Percentiles rank a stretch among this genome's conserved stretches.
These are phyloP conservation scores for Sipunculus nudus DNA, from an alignment of 2,888 invertebrate species.

Conservation along the genomic window DNA sequence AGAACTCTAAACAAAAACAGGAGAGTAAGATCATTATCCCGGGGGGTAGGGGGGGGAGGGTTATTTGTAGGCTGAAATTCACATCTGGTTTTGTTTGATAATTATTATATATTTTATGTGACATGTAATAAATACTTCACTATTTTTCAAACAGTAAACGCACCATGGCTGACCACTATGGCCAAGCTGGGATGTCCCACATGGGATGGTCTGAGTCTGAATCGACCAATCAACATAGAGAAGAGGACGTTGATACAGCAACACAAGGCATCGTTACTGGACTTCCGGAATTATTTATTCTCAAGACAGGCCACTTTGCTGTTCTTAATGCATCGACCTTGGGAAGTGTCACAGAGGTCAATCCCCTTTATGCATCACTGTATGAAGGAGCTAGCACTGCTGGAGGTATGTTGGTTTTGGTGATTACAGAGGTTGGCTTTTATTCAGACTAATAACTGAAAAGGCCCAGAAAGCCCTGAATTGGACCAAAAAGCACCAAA, in stretches of 20 bases:
- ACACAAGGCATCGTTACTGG: slow-evolving; percentile 79
- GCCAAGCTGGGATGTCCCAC: slow-evolving; percentile 77
- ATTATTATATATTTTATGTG: too few relatives aligned
- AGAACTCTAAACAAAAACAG: too few relatives aligned
- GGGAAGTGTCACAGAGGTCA: slow-evolving; percentile 90
- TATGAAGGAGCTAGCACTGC: slow-evolving; percentile 81
- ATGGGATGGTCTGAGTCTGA: slow-evolving; percentile 82
- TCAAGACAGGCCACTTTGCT: slow-evolving; percentile 89
- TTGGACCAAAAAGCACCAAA: too few relatives aligned
- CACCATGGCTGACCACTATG: slow-evolving; percentile 85
- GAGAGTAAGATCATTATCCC: too few relatives aligned
- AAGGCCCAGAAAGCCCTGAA: too few relatives aligned
- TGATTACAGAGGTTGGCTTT: too few relatives aligned
- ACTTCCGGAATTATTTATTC: slow-evolving; percentile 92
- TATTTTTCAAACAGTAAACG: slow-evolving; percentile 82
- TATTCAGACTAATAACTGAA: neutral
- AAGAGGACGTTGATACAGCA: slow-evolving; percentile 60
- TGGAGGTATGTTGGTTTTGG: slow-evolving; percentile 76
- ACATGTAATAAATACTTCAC: neutral
- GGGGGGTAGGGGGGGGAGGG: too few relatives aligned
- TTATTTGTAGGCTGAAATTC: too few relatives aligned
- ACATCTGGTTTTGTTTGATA: too few relatives aligned
- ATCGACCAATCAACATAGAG: slow-evolving; percentile 57
- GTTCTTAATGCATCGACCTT: slow-evolving; percentile 72
- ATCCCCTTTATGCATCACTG: slow-evolving; percentile 91